Base-by-base conservation (phyloP, 2,888 invertebrate genomes). In the Sylvicola cinctus region DNA sequence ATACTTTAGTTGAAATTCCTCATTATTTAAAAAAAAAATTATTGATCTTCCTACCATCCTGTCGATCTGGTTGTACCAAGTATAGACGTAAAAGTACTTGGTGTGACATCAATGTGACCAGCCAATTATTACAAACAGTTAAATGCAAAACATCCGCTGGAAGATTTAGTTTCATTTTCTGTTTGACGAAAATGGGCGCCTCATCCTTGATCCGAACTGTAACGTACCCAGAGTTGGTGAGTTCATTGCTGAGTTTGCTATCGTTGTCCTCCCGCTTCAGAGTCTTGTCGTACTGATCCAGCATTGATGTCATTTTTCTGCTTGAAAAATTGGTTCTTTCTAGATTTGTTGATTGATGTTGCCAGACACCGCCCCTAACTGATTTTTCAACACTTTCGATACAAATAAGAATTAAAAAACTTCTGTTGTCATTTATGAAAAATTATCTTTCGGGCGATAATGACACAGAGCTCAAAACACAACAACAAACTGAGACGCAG, bases 211-310 rank as follows among this genome's bases (percentile, higher is more conserved):
- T 49, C 35, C 62, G 59, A 58, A 65, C 61, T 38, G 57, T 63
- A 30, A 66, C 62, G 41, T 63, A 65, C 3, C 65, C 65, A 3
- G 65, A 65, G 6, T 60, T 62, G 4, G 63, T 60, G 25, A 38
- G 40, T n/a, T 50, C 49, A 20, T 55, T 52, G 11, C n/a, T 5
- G 13, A 12, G 13, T 11, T 7, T 12, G 11, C 20, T 26, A n/a
- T 14, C n/a, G n/a, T 51, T 46, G 8, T 42, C 39, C 29, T 41
- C 39, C 31, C 54, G 54, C 45, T 73, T 73, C 12, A 74, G 73
- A n/a, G 73, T 75, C 54, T 76, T 74, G 52, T 83, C 81, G 52
- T 76, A 78, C 58, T 85, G 84, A 57, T 84, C 80, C 42, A 84
- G 70, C 52, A 84, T 73, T 15, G 80, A 79, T 46, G 81, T 77